phyloP scores from a whole-genome alignment of 2,797 vertebrate species.

The Acanthopagrus latus region DNA sequence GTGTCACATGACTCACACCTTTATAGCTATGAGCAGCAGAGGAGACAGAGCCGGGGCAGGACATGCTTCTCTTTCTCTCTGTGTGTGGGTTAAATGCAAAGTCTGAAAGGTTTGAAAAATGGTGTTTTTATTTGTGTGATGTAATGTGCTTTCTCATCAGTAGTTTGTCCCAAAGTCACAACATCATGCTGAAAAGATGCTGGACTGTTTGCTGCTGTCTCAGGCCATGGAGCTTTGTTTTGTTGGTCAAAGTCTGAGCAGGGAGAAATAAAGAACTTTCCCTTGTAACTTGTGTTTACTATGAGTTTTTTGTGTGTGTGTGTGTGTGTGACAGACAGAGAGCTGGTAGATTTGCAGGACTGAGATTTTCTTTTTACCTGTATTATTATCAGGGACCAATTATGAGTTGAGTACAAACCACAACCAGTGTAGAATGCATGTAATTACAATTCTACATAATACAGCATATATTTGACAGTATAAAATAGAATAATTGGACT shows the following conservation, averaged over 20 bases:
- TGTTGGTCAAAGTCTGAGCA: slow-evolving; percentile 49
- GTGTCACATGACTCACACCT: slow-evolving; percentile 73
- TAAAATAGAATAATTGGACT: background rate
- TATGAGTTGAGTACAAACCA: background rate
- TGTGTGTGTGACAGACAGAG: background rate
- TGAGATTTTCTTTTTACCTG: no score
- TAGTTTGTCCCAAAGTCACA: slow-evolving; percentile 46
- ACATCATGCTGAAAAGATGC: slow-evolving; percentile 59
- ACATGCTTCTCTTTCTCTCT: slow-evolving; percentile 25
- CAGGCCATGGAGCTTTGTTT: slow-evolving; percentile 18
- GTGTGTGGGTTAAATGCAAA: slow-evolving; percentile 47
- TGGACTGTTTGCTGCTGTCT: slow-evolving; percentile 68
- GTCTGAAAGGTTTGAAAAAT: slow-evolving; percentile 27
- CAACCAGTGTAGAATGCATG: background rate
- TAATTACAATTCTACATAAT: no score
- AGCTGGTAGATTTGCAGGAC: background rate
- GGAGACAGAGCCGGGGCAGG: slow-evolving; percentile 48
- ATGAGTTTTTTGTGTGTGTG: slow-evolving; percentile 20
- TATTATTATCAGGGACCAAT: background rate
- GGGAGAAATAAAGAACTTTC: slow-evolving; percentile 73
- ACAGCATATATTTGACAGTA: background rate
- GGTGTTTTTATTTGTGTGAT: slow-evolving; percentile 52
- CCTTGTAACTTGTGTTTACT: slow-evolving; percentile 43
- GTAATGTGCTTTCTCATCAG: slow-evolving; percentile 49
- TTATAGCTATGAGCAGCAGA: slow-evolving; percentile 68